Conservation (phyloP, 1,140 invertebrate genomes). For the Bombus cullumanus region DNA sequence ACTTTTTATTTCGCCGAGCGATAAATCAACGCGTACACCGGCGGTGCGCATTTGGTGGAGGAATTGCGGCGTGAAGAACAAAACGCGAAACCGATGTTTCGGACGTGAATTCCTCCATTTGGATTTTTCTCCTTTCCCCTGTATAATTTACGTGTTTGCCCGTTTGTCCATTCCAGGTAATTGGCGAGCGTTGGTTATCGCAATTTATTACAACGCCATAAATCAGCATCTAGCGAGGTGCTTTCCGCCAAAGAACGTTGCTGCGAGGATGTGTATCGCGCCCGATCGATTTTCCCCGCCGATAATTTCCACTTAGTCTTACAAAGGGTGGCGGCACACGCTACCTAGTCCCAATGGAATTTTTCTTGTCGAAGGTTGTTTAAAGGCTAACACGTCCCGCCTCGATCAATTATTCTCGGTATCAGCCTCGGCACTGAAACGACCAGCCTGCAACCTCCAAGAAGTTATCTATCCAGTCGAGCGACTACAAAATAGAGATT, state of each 20-base stretch:
- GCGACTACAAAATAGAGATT: too few relatives aligned
- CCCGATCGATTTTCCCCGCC: background rate
- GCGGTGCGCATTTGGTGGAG: too few relatives aligned
- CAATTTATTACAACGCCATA: background rate
- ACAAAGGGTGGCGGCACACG: background rate
- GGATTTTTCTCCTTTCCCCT: background rate
- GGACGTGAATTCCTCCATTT: too few relatives aligned
- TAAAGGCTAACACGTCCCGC: background rate
- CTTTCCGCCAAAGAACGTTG: too few relatives aligned
- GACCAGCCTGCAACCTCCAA: background rate
- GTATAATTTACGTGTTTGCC: constrained; percentile 1
- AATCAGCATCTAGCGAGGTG: background rate
- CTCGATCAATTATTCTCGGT: background rate
- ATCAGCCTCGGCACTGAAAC: too few relatives aligned
- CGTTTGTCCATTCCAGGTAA: background rate
- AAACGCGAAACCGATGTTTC: too few relatives aligned
- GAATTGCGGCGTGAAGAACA: too few relatives aligned
- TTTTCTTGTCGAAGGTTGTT: constrained; percentile 17
- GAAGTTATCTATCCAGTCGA: background rate
- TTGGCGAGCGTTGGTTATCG: background rate
- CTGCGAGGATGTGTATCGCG: background rate
- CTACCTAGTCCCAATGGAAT: background rate
- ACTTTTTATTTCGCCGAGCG: background rate
- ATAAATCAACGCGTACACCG: background rate
- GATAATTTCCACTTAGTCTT: constrained; percentile 3